Base-by-base conservation (phyloP, 2,113 vertebrate genomes). In the Ophthalmotilapia sp. region DNA sequence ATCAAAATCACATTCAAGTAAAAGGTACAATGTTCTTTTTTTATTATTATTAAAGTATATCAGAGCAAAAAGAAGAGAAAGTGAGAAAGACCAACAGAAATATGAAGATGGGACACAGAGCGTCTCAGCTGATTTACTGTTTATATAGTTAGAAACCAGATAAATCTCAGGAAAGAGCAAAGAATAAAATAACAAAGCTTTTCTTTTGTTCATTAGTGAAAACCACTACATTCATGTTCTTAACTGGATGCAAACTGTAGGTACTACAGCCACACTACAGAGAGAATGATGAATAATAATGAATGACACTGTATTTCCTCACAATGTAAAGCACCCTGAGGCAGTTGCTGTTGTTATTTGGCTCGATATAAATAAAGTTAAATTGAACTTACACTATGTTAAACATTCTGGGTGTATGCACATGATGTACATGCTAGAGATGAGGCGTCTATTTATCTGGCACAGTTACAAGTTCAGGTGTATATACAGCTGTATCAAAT, bases 261-360 rank as follows among this genome's bases (percentile, higher is more conserved):
- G 11, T 23, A 5, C 1, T 26, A 26, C 26, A 26, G 2, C 62
- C 38, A 0, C 1, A 68, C 33, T 2, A 40, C 36, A 33, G 58
- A 6, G 4, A 1, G 58, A 55, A 14, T 26, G 54, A 36, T 5
- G 58, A 62, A n/a, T 36, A 62, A 62, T 36, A 36, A 36, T 21
- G 11, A 68, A 40, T 40, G 33, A 40, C 33, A n/a, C 31, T 7
- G 60, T 7, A 5, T 33, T 60, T 5, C 31, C 58, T 62, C 58
- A 33, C 58, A 62, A n/a, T 62, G 1, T 36, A 62, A 62, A 0
- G 17, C 58, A 33, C 31, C 17, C 31, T 62, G 58, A n/a, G 58
- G 17, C 0, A 1, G 19, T 6, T 62, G 31, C 31, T 62, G 56
- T 17, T 60, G 56, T 33, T 31, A 60, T 10, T n/a, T 12, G 1